Percentiles rank a stretch among this genome's conserved stretches.
Evolutionary conservation across 30 jellyfish, hydroid and myxozoan genomes (phyloP).

Genomic region (Haliclystus octoradiatus): DNA sequence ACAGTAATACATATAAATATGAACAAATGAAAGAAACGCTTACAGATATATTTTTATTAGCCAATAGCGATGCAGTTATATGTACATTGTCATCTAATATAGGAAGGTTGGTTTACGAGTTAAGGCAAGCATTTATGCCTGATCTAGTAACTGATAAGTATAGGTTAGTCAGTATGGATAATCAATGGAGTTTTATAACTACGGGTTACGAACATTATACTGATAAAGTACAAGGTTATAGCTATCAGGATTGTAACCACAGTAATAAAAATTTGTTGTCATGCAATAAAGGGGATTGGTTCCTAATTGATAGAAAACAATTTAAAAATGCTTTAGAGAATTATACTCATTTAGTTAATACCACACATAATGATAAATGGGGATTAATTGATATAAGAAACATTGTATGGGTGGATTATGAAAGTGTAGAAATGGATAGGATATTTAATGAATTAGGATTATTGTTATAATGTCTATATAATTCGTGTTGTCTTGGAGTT

Average conservation of each 20-base stretch:
- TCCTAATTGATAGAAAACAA: background rate
- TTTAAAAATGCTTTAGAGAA: background rate
- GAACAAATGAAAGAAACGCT: background rate
- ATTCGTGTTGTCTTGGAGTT: too few species aligned
- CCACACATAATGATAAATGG: background rate
- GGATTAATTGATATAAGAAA: background rate
- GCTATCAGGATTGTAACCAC: too few species aligned
- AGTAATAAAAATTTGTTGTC: background rate
- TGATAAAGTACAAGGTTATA: background rate
- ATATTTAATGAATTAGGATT: too few species aligned
- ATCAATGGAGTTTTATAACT: background rate
- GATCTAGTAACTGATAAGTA: background rate
- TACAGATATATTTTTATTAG: background rate
- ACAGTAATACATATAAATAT: background rate
- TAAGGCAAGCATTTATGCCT: background rate
- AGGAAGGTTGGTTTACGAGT: background rate
- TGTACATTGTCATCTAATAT: background rate
- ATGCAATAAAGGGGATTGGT: background rate
- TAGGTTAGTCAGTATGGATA: background rate
- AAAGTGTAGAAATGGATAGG: too few species aligned
- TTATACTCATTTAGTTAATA: background rate
- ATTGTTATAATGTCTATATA: too few species aligned
- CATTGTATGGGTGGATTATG: background rate
- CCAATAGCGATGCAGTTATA: background rate
- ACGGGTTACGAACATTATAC: background rate